phyloP scores from a whole-genome alignment of 1,140 invertebrate genomes.

The Caenorhabditis elegans region DNA sequence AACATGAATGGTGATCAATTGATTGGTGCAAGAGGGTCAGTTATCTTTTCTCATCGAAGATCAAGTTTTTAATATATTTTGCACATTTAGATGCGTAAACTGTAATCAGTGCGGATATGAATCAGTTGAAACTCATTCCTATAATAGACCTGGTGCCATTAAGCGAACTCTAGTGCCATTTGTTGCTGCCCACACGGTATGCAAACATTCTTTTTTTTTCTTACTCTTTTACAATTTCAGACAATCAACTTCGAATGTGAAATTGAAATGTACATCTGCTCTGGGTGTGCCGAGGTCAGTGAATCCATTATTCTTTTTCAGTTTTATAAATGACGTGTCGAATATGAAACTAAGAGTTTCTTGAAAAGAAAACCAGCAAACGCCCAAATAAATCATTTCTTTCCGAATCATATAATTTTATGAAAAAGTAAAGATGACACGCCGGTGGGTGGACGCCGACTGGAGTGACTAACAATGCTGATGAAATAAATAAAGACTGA shows the following conservation, averaged over 20 bases:
- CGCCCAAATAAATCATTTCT: constrained; percentile 25
- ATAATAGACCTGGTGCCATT: constrained; percentile 24
- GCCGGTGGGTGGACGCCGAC: neutral
- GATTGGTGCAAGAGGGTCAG: constrained; percentile 27
- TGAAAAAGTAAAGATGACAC: neutral
- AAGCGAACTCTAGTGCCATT: constrained; percentile 34
- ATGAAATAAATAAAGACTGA: neutral
- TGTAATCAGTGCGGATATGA: neutral
- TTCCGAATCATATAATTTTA: constrained; percentile 19
- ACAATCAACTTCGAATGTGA: constrained; percentile 18
- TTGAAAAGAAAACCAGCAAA: neutral
- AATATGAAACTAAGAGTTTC: neutral
- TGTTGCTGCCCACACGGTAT: neutral
- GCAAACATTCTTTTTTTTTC: neutral
- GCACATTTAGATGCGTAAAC: constrained; percentile 28
- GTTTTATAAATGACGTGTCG: neutral
- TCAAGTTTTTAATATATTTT: neutral
- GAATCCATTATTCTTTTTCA: neutral
- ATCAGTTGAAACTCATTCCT: constrained; percentile 19
- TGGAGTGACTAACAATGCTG: constrained; percentile 26
- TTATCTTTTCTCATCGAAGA: neutral
- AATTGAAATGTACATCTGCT: neutral
- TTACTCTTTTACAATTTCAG: too few relatives aligned
- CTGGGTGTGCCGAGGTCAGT: constrained; percentile 41
- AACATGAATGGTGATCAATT: constrained; percentile 9